Base-by-base conservation (phyloP, 2,888 invertebrate genomes). In the Athripsodes cinereus region DNA sequence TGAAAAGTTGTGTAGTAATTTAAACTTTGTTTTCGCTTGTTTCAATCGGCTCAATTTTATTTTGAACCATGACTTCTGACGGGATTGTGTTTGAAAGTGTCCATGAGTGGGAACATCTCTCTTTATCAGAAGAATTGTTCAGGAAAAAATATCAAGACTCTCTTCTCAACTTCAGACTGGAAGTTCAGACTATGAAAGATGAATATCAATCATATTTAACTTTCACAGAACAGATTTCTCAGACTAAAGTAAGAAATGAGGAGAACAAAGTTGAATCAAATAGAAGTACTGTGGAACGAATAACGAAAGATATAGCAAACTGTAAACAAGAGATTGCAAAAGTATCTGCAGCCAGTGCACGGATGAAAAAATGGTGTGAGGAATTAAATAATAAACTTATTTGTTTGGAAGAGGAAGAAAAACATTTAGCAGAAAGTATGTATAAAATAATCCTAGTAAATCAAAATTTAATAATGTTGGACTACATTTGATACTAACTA, bases 121-220 rank as follows among this genome's bases (percentile, higher is more conserved):
- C 22, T 18, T 5, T 44, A 6, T 40, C 52, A 18, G 57, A 60
- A 22, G 57, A 60, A 16, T 26, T 52, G 22, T 60, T 57, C 54
- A 46, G 26, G 35, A 52, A 20, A 55, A 57, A 52, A 31, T 56
- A 57, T 47, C 52, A 60, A 40, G 22, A 54, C 26, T 20, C 21
- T 2, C 13, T 55, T 2, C n/a, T 57, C 16, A 40, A 55, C 19
- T 60, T 40, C 20, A 49, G 21, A 22, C 51, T 31, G 22, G 60
- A 57, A 57, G 40, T 60, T 2, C 35, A 47, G 47, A 48, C 19
- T 16, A 13, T 60, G 20, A 52, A 51, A 18, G 26, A 57, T 18
- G 54, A 57, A n/a, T 34, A 54, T 19, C 20, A 46, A 20, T 22
- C 51, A 8, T 22, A 55, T 50, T 22, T 60, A 34, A 46, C 44